These are phyloP conservation scores for Anhinga anhinga DNA, from an alignment of 2,113 vertebrate species.

Conservation along the genomic window DNA sequence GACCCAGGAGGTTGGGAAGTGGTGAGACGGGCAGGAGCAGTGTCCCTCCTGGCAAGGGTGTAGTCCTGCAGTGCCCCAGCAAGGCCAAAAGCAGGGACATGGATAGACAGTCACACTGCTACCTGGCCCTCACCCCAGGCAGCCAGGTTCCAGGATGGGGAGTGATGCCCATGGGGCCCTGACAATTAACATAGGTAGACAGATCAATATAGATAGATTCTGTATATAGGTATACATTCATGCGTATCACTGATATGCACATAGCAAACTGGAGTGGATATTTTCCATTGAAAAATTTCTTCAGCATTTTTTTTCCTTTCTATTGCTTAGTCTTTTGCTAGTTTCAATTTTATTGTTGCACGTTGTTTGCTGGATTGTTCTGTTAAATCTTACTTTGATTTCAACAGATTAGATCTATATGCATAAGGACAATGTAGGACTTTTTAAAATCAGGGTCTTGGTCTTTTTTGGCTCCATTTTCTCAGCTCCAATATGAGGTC, in stretches of 20 bases:
- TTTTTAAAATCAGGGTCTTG: neutral
- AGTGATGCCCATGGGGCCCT: neutral
- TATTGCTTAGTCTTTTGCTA: neutral
- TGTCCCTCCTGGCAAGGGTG: too few species aligned
- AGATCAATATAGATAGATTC: neutral
- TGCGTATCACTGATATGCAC: fast-evolving
- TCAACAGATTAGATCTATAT: neutral
- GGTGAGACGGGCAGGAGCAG: neutral
- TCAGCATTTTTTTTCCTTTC: neutral
- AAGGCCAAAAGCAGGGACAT: neutral
- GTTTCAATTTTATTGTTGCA: neutral
- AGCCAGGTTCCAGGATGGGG: neutral
- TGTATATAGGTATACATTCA: neutral
- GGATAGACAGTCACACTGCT: neutral
- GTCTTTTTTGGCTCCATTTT: neutral
- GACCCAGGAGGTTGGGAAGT: too few species aligned
- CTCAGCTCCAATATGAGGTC: neutral
- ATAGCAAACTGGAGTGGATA: neutral
- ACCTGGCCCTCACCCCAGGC: neutral
- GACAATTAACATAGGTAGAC: neutral
- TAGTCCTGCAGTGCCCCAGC: fast-evolving
- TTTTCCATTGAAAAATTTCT: neutral
- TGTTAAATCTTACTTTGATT: neutral
- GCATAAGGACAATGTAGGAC: neutral
- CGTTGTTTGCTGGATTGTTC: neutral